Percentiles rank a stretch among this genome's conserved stretches.
These are phyloP conservation scores for Danio kyathit DNA, from an alignment of 2,797 vertebrate species.

Conservation along the genomic window DNA sequence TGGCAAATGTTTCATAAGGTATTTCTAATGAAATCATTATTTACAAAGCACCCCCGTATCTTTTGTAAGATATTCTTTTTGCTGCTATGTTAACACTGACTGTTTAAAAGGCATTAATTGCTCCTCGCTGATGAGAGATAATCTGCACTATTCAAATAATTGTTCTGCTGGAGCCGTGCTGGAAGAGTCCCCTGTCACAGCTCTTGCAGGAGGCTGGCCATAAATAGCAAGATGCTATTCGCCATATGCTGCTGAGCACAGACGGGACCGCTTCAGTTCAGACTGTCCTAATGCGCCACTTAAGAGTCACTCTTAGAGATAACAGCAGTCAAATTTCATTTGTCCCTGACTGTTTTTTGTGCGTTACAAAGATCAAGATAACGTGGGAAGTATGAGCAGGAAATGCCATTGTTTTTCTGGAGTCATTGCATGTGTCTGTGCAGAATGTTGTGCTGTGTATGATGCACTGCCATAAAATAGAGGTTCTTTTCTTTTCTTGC, in stretches of 20 bases:
- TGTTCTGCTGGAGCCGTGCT: conserved; percentile 58
- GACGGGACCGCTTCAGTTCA: conserved; percentile 47
- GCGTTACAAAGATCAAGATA: background rate
- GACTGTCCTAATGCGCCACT: conserved; percentile 43
- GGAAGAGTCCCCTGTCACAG: conserved; percentile 50
- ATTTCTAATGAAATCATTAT: background rate
- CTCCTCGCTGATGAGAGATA: conserved; percentile 13
- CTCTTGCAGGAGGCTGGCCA: conserved; percentile 60
- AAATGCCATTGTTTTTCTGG: background rate
- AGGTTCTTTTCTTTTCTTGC: background rate
- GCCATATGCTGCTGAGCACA: conserved; percentile 56
- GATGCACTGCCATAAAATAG: background rate
- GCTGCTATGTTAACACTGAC: conserved; percentile 5
- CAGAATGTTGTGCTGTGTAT: background rate
- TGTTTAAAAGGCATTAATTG: conserved; percentile 47
- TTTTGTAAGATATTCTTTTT: conserved; percentile 13
- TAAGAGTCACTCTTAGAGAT: conserved; percentile 18
- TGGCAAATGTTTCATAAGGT: background rate
- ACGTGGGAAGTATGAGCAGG: background rate
- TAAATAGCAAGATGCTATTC: conserved; percentile 56
- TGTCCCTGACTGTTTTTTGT: conserved; percentile 9
- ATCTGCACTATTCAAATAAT: conserved; percentile 63
- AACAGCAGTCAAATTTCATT: conserved; percentile 19
- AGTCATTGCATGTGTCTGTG: background rate
- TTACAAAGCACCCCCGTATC: background rate